Evolutionary conservation across 2,888 invertebrate species (phyloP), one percentile per base, ranked within the genome.

Genomic region (Scaptomyza flava): DNA sequence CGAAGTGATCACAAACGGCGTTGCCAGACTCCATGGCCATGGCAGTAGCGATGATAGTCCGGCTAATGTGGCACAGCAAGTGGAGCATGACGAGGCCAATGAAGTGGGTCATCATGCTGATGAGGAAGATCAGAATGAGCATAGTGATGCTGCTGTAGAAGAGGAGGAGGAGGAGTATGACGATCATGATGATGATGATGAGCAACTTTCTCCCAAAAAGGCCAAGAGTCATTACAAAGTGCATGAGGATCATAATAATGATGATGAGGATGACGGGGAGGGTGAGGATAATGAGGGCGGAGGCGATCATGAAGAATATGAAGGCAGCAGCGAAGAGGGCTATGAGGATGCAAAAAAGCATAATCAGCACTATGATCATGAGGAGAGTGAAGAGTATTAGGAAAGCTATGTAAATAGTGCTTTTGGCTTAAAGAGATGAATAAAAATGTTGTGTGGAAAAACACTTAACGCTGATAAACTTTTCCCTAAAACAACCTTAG

Each of bases 1-100:
- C 17, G 89, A 91, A 81, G 91, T 92, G 27, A 90, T 90, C 59
- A 89, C 89, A 30, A 90, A 92, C 68, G 92, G 91, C 31, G 82
- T 91, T 33, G 76, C 87, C 33, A 78, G 83, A 11, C 61, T 87
- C 57, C 89, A 92, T 62, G 91, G 91, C 46, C 89, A 90, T 72
- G 81, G 81, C 48, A 71, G 41, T 45, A 76, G 47, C 12, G 61
- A 27, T 9, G 71, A 58, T 17, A 74, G 47, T 14, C 14, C 68
- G 57, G 60, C 38, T 6, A 11, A 59, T 20, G 70, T 75, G 33
- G 66, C 78, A 45, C 78, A 87, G 31, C 72, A 81, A 12, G 75
- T 87, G 57, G 67, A 75, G 27, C 89, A 87, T 27, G 57, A 74
- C 1, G 34, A 72, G 34, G 34, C 30, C 48, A 58, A 72, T 56